Evolutionary conservation across 2,113 vertebrate genomes (phyloP).

Genomic region (Sitta europaea): DNA sequence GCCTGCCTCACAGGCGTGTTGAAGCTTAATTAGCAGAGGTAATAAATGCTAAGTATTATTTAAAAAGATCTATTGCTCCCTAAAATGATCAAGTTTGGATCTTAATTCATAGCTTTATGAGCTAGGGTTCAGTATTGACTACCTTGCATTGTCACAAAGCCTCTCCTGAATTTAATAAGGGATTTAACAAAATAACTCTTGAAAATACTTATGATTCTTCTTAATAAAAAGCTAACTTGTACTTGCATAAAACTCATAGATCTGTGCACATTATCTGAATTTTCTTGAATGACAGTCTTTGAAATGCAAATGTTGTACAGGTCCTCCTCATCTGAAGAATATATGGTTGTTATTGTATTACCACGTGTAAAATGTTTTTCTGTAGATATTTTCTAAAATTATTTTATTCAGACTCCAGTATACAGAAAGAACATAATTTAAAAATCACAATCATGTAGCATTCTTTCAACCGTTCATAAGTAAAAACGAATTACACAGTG

Average conservation of each 20-base stretch:
- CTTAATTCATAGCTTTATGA: background rate
- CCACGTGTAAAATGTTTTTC: constrained; percentile 18
- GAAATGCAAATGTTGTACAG: constrained; percentile 34
- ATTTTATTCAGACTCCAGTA: background rate
- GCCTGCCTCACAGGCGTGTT: background rate
- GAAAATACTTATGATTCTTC: background rate
- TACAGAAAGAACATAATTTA: background rate
- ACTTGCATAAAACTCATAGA: background rate
- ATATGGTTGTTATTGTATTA: constrained; percentile 23
- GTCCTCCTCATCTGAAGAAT: background rate
- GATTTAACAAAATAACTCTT: constrained; percentile 23
- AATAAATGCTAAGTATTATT: constrained; percentile 31
- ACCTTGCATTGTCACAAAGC: background rate
- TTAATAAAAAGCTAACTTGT: background rate
- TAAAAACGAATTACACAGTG: background rate
- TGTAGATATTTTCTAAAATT: background rate
- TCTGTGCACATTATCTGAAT: background rate
- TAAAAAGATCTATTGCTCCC: background rate
- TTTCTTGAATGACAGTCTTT: constrained; percentile 15
- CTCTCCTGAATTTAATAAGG: constrained; percentile 5
- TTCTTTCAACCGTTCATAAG: background rate
- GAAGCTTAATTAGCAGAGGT: constrained; percentile 42
- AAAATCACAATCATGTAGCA: background rate
- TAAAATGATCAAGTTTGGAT: constrained; percentile 5
- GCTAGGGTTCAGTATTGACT: background rate